Percentiles rank a stretch among this genome's conserved stretches.
Conservation (phyloP, 2,888 invertebrate species). For the Cataglyphis altisquamis region DNA sequence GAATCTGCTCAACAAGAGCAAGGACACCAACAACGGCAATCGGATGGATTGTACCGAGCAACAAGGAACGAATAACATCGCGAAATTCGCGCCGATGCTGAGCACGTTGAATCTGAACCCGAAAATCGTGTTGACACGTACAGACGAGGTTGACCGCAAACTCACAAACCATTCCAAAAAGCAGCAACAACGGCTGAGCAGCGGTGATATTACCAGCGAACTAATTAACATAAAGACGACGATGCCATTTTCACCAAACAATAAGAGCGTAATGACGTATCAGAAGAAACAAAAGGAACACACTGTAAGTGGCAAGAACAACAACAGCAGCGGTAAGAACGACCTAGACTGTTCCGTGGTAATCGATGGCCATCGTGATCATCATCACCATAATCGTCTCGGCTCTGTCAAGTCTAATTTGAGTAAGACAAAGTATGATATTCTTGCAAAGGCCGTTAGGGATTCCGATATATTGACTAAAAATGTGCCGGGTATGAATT, state of each 20-base stretch:
- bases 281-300: slow-evolving; percentile 77
- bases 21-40: slow-evolving; percentile 71
- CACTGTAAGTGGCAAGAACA: slow-evolving; percentile 44
- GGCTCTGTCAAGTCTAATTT: slow-evolving; percentile 71
- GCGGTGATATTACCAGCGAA: slow-evolving; percentile 81
- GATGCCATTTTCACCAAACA: slow-evolving; percentile 81
- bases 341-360: slow-evolving; percentile 64
- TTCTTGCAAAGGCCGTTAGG: slow-evolving; percentile 81
- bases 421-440: slow-evolving; percentile 80
- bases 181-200: slow-evolving; percentile 77
- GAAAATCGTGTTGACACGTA: slow-evolving; percentile 85
- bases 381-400: slow-evolving; percentile 32
- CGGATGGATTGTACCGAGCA: slow-evolving; percentile 59
- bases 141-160: slow-evolving; percentile 82
- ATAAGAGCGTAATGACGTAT: slow-evolving; percentile 77
- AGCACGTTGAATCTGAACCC: slow-evolving; percentile 86
- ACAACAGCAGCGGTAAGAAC: slow-evolving; percentile 57
- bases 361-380: slow-evolving; percentile 48
- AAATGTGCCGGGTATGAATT: slow-evolving; percentile 88
- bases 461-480: slow-evolving; percentile 86
- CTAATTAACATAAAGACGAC: slow-evolving; percentile 82
- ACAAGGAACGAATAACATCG: slow-evolving; percentile 64
- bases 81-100: slow-evolving; percentile 84
- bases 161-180: slow-evolving; percentile 76
- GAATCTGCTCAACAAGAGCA: slow-evolving; percentile 77